A percentile compares a stretch with the other conserved stretches of the same genome.
phyloP scores from a whole-genome alignment of 2,113 vertebrate species.

The Bucco capensis region DNA sequence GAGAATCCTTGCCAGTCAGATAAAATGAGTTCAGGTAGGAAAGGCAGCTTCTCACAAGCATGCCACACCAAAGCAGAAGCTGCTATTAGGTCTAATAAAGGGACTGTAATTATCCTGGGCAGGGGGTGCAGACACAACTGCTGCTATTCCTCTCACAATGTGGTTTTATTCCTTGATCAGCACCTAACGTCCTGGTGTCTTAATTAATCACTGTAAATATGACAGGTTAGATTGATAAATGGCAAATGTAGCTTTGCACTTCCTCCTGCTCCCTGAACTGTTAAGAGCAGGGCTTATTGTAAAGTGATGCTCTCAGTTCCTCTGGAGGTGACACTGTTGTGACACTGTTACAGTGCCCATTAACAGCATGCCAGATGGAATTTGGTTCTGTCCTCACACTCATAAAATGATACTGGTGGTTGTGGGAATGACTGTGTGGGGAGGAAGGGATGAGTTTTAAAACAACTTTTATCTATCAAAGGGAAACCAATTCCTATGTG shows the following conservation, averaged over 20 bases:
- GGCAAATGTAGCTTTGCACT: slow-evolving; percentile 52
- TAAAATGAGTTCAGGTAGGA: background rate
- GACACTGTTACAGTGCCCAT: slow-evolving; percentile 58
- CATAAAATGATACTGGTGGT: slow-evolving; percentile 52
- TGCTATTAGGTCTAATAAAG: background rate
- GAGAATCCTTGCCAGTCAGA: background rate
- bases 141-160: background rate
- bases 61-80: background rate
- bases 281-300: slow-evolving; percentile 41
- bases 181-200: background rate
- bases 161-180: slow-evolving; percentile 18
- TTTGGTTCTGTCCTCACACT: slow-evolving; percentile 69
- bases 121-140: background rate
- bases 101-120: background rate
- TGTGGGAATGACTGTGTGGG: slow-evolving; percentile 36
- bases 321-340: slow-evolving; percentile 65
- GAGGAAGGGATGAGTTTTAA: slow-evolving; percentile 45
- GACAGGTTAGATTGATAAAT: slow-evolving; percentile 55
- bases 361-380: slow-evolving; percentile 72
- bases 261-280: slow-evolving; percentile 47
- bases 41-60: background rate
- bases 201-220: slow-evolving; percentile 63
- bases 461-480: slow-evolving; percentile 20
- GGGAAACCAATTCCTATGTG: slow-evolving; percentile 36
- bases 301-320: slow-evolving; percentile 60